Conservation (phyloP, 2,797 vertebrate species). For the Xenops minutus region DNA sequence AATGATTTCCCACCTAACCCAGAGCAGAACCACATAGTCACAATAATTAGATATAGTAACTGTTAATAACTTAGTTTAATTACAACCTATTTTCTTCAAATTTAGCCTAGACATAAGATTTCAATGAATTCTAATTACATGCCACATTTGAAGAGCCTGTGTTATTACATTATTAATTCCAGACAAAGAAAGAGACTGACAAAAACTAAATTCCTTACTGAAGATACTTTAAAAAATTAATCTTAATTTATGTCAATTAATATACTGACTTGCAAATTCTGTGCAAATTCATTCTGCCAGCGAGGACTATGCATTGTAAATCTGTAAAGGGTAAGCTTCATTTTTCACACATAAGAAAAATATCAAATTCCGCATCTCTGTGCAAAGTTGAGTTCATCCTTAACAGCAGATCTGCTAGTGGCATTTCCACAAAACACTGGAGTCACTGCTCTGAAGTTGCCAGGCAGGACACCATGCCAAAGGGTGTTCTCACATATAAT, state of each 20-base stretch:
- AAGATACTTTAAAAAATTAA: not conserved
- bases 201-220: constrained; percentile 20
- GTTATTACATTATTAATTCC: constrained; percentile 36
- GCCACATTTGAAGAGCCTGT: not conserved
- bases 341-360: not conserved
- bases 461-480: not conserved
- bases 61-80: constrained; percentile 55
- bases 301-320: not conserved
- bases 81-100: constrained; percentile 48
- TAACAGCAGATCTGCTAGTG: not conserved
- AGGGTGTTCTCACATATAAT: not conserved
- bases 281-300: not conserved
- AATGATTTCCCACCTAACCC: constrained; percentile 14
- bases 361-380: not conserved
- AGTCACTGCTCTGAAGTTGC: not conserved
- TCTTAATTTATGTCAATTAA: constrained; percentile 47
- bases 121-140: constrained; percentile 52
- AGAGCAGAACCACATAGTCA: not conserved
- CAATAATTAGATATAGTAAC: constrained; percentile 53
- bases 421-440: not conserved
- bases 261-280: constrained; percentile 33
- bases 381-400: not conserved
- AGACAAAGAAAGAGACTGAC: constrained; percentile 29
- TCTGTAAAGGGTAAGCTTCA: not conserved
- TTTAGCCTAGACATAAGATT: constrained; percentile 29